phyloP scores from a whole-genome alignment of 1,140 invertebrate genomes.

The Colletes latitarsis region DNA sequence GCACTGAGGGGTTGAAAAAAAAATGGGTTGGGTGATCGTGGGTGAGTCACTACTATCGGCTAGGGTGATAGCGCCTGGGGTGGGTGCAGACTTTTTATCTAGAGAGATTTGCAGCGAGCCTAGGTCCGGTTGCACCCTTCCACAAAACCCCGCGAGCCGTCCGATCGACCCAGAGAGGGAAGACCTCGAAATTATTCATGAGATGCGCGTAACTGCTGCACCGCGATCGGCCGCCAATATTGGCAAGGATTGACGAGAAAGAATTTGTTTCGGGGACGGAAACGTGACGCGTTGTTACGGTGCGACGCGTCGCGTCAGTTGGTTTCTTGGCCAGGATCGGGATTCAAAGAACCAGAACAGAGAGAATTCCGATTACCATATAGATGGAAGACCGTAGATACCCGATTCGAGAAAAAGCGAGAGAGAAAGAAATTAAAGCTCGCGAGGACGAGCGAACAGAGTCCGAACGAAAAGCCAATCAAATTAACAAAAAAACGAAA shows the following conservation, averaged over 20 bases:
- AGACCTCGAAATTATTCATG: slow-evolving; percentile 75
- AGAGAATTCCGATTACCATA: slow-evolving; percentile 39
- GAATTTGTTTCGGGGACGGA: slow-evolving; percentile 16
- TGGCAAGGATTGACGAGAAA: slow-evolving; percentile 61
- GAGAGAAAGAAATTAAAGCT: slow-evolving; percentile 1
- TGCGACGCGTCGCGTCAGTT: not conserved
- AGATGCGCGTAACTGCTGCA: slow-evolving; percentile 74
- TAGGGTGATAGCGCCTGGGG: slow-evolving; percentile 71
- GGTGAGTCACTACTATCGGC: slow-evolving; percentile 74
- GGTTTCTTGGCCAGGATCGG: not conserved
- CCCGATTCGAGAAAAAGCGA: not conserved
- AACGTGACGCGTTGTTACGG: not conserved
- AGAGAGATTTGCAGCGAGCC: slow-evolving; percentile 76
- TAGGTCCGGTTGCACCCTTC: slow-evolving; percentile 76
- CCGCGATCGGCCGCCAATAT: slow-evolving; percentile 59
- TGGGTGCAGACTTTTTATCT: slow-evolving; percentile 77
- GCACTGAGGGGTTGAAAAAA: slow-evolving; percentile 73
- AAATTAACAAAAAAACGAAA: slow-evolving; percentile 53
- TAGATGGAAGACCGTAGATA: slow-evolving; percentile 18
- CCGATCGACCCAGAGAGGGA: slow-evolving; percentile 66
- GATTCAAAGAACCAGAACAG: not conserved
- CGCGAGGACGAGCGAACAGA: slow-evolving; percentile 1
- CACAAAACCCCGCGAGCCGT: slow-evolving; percentile 59
- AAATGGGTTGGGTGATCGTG: slow-evolving; percentile 75
- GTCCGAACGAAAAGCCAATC: slow-evolving; percentile 2